Percentiles rank a stretch among this genome's conserved stretches.
Evolutionary conservation across 2,888 invertebrate species (phyloP).

Genomic region (Amphipyra berbera): DNA sequence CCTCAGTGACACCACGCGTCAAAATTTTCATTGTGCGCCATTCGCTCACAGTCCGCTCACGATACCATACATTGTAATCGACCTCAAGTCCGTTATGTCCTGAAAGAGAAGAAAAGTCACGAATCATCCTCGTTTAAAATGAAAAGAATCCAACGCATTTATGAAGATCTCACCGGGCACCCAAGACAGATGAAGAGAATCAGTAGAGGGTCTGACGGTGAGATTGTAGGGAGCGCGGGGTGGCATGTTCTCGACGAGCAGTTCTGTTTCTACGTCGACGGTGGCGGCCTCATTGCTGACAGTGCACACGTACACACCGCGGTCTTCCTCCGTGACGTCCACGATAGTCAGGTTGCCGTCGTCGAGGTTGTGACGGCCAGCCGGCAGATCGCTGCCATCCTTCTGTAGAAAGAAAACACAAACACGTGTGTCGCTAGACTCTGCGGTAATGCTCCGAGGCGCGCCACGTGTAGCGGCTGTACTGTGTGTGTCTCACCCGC

Average conservation of each 20-base stretch:
- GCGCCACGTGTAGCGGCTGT: too few relatives aligned
- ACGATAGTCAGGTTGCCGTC: constrained; percentile 96
- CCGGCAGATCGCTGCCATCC: constrained; percentile 93
- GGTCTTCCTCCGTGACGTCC: constrained; percentile 95
- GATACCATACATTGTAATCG: constrained; percentile 96
- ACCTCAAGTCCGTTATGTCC: constrained; percentile 94
- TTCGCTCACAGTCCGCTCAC: constrained; percentile 92
- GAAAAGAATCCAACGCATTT: not conserved
- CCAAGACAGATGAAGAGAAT: constrained; percentile 95
- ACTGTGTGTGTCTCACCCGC: constrained; percentile 57
- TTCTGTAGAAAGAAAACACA: constrained; percentile 86
- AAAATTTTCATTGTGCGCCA: constrained; percentile 95
- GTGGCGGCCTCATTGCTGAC: constrained; percentile 97
- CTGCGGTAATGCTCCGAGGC: too few relatives aligned
- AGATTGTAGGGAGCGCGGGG: constrained; percentile 98
- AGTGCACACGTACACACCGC: constrained; percentile 95
- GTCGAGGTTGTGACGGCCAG: constrained; percentile 91
- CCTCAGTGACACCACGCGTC: constrained; percentile 93
- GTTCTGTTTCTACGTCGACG: constrained; percentile 94
- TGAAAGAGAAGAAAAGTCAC: constrained; percentile 51
- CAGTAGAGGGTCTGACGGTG: constrained; percentile 92
- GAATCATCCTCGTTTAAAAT: not conserved
- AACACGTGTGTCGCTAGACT: not conserved
- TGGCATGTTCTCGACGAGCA: constrained; percentile 95
- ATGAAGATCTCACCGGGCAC: constrained; percentile 89